Evolutionary conservation across 64 coral and sea anemone species (phyloP).

Genomic region (Actinia equina): DNA sequence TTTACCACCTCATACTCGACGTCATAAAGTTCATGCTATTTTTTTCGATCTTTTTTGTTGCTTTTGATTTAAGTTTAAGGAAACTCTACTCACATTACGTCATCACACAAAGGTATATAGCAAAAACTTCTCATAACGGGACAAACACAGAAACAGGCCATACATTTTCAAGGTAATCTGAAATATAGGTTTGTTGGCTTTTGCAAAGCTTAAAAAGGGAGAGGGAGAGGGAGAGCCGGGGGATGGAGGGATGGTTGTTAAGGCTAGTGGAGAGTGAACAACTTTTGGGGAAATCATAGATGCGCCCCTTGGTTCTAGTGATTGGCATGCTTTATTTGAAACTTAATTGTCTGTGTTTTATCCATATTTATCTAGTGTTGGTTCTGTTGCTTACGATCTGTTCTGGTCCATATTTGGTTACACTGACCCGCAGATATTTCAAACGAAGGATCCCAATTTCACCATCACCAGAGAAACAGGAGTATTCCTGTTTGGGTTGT

Average conservation of each 20-base stretch:
- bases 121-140: background rate
- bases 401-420: conserved; percentile 77
- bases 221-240: too few relatives aligned
- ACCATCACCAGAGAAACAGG: conserved; percentile 57
- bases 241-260: too few relatives aligned
- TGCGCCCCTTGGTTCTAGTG: too few relatives aligned
- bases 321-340: too few relatives aligned
- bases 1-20: conserved; percentile 64
- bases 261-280: too few relatives aligned
- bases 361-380: conserved; percentile 42
- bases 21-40: conserved; percentile 76
- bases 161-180: conserved; percentile 40
- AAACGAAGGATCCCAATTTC: conserved; percentile 51
- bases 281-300: too few relatives aligned
- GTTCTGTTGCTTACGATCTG: conserved; percentile 31
- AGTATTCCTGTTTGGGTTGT: conserved; percentile 54
- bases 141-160: conserved; percentile 17
- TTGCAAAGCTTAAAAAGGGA: too few relatives aligned
- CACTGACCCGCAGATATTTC: conserved; percentile 50
- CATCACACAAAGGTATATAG: conserved; percentile 37
- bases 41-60: conserved; percentile 62
- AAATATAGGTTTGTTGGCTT: background rate
- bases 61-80: conserved; percentile 63
- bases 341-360: too few relatives aligned
- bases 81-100: too few relatives aligned